Conservation (phyloP, 2,797 vertebrate genomes). For the Mycteria americana region DNA sequence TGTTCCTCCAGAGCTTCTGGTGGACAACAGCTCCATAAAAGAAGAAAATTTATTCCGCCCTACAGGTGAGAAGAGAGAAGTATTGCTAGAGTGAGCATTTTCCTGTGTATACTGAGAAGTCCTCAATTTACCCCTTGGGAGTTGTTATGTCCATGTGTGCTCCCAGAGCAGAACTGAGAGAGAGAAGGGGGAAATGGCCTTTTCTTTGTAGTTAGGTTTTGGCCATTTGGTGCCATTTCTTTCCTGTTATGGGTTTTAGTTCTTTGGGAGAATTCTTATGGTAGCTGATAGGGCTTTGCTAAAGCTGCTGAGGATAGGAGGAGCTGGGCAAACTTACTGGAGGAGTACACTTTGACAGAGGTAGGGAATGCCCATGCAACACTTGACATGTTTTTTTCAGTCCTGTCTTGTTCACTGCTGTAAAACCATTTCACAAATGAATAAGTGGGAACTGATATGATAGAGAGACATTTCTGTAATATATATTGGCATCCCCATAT, state of each 20-base stretch:
- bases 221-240: background rate
- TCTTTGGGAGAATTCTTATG: background rate
- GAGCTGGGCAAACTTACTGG: background rate
- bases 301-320: background rate
- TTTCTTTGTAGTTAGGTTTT: background rate
- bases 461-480: background rate
- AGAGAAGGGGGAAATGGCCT: background rate
- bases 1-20: background rate
- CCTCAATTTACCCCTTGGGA: background rate
- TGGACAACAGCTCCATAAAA: background rate
- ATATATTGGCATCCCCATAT: background rate
- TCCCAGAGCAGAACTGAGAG: background rate
- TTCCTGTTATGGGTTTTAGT: background rate
- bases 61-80: background rate
- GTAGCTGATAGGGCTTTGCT: background rate
- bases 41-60: background rate
- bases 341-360: background rate
- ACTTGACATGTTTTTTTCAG: background rate
- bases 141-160: background rate
- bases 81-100: background rate
- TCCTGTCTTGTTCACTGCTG: background rate
- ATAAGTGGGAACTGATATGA: background rate
- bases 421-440: background rate
- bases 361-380: background rate
- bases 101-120: background rate